Percentiles rank a stretch among this genome's conserved stretches.
Evolutionary conservation across 2,888 invertebrate species (phyloP).

Genomic region (Drosophila neotestacea): DNA sequence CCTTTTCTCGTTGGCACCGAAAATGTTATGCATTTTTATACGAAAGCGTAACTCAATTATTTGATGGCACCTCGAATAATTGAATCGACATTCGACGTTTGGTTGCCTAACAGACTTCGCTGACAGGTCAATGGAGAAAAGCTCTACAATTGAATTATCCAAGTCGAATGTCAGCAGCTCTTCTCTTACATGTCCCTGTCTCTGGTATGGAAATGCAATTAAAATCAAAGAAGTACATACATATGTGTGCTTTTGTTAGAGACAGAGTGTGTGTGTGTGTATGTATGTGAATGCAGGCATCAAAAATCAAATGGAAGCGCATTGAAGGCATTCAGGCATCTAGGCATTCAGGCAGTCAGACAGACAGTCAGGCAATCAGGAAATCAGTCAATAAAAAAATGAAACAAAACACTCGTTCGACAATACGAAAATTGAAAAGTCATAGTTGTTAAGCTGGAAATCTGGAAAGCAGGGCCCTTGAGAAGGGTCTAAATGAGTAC

Average conservation of each 20-base stretch:
- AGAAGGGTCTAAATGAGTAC: too few relatives aligned
- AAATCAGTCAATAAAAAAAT: too few relatives aligned
- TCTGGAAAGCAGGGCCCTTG: too few relatives aligned
- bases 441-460: too few relatives aligned
- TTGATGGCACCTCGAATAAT: slow-evolving; percentile 68
- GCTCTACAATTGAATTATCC: slow-evolving; percentile 68
- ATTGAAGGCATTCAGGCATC: too few relatives aligned
- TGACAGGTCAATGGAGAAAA: slow-evolving; percentile 35
- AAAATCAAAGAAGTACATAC: too few relatives aligned
- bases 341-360: too few relatives aligned
- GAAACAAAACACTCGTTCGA: too few relatives aligned
- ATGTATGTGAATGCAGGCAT: not conserved
- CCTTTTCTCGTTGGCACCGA: not conserved
- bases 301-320: too few relatives aligned
- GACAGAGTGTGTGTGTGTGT: not conserved
- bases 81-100: slow-evolving; percentile 60
- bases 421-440: too few relatives aligned
- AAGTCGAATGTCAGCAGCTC: slow-evolving; percentile 59
- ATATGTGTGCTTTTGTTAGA: too few relatives aligned
- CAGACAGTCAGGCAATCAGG: too few relatives aligned
- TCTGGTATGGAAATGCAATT: slow-evolving; percentile 24
- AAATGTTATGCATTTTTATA: slow-evolving; percentile 24
- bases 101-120: slow-evolving; percentile 32
- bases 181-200: not conserved
- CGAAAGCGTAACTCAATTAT: slow-evolving; percentile 67